phyloP scores from a whole-genome alignment of 2,888 invertebrate genomes.

The Eupithecia subfuscata region DNA sequence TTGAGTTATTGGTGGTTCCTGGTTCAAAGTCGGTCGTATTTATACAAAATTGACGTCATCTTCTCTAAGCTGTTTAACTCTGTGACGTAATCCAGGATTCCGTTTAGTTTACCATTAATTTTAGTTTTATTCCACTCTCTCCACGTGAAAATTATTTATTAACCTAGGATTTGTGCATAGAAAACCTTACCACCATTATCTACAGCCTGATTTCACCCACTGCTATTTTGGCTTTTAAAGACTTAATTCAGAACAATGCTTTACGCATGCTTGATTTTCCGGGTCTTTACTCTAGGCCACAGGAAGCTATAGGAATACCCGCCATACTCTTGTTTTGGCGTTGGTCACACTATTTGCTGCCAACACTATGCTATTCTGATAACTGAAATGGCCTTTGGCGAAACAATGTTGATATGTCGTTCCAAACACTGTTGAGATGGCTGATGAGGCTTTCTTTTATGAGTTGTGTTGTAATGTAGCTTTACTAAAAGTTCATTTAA shows the following conservation, averaged over 20 bases:
- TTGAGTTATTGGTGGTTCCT: not conserved
- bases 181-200: no score
- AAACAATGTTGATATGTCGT: constrained; percentile 2
- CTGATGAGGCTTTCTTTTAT: not conserved
- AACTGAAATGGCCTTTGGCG: not conserved
- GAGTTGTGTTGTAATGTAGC: not conserved
- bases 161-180: no score
- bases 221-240: not conserved
- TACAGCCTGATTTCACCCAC: not conserved
- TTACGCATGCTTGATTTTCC: not conserved
- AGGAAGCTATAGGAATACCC: not conserved
- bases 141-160: no score
- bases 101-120: not conserved
- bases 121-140: not conserved
- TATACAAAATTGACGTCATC: not conserved
- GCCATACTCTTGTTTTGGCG: constrained; percentile 4
- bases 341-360: constrained; percentile 13
- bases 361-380: constrained; percentile 5
- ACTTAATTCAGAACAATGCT: not conserved
- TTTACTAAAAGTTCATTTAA: no score
- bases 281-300: not conserved
- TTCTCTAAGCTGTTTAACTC: not conserved
- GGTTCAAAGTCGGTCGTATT: not conserved
- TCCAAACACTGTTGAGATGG: not conserved
- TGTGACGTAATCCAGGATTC: not conserved